Percentiles rank a stretch among this genome's conserved stretches.
Conservation (phyloP, 2,888 invertebrate genomes). For the Euplagia quadripunctaria region DNA sequence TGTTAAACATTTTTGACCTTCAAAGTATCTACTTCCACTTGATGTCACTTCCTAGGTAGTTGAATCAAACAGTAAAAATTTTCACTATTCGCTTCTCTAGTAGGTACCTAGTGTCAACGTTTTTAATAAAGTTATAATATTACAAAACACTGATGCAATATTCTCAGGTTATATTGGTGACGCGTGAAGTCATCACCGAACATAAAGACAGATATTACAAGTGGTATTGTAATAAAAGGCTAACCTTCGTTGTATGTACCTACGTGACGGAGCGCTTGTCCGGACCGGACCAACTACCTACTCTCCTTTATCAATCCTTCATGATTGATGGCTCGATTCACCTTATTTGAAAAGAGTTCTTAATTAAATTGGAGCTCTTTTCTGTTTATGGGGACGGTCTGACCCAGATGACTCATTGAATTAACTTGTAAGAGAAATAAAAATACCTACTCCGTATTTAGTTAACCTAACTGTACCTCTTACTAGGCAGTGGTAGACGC, state of each 20-base stretch:
- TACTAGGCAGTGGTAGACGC: background rate
- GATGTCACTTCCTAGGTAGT: slow-evolving; percentile 16
- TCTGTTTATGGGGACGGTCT: slow-evolving; percentile 36
- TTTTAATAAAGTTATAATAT: slow-evolving; percentile 22
- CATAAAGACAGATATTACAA: slow-evolving; percentile 43
- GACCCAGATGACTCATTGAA: slow-evolving; percentile 51
- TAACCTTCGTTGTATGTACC: slow-evolving; percentile 50
- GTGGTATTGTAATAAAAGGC: slow-evolving; percentile 37
- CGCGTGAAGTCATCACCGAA: slow-evolving; percentile 39
- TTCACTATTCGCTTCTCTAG: slow-evolving; percentile 26
- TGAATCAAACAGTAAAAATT: slow-evolving; percentile 24
- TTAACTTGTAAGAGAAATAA: slow-evolving; percentile 37
- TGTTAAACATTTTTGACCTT: slow-evolving; percentile 24
- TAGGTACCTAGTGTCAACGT: background rate
- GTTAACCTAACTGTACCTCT: slow-evolving; percentile 5
- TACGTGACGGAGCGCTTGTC: slow-evolving; percentile 51
- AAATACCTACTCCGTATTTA: background rate
- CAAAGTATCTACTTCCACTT: slow-evolving; percentile 7
- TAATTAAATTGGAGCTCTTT: slow-evolving; percentile 50
- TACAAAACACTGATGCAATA: slow-evolving; percentile 29
- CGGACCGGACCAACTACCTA: slow-evolving; percentile 37
- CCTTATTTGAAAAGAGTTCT: slow-evolving; percentile 38
- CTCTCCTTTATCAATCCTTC: slow-evolving; percentile 54
- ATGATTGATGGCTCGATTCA: slow-evolving; percentile 52
- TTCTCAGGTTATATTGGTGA: slow-evolving; percentile 9